phyloP scores from a whole-genome alignment of 2,797 vertebrate species.

The Spinus olivaceus region DNA sequence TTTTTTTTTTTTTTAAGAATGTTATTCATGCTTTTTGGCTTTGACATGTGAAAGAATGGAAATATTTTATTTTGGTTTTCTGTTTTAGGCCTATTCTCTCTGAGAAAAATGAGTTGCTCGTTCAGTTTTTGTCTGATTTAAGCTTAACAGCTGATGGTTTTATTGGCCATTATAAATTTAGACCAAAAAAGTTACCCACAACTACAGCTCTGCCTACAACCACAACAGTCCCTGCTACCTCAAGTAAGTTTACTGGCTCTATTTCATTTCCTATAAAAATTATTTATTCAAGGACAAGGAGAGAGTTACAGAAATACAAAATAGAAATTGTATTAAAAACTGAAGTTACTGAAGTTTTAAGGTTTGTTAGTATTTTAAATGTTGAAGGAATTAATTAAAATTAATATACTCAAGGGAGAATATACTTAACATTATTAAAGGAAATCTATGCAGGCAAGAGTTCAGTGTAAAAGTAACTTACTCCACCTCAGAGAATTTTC shows the following conservation, averaged over 20 bases:
- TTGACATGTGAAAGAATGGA: not conserved
- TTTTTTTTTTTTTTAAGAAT: not conserved
- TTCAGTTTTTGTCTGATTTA: slow-evolving; percentile 97
- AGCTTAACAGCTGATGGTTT: slow-evolving; percentile 97
- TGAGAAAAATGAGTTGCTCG: slow-evolving; percentile 90
- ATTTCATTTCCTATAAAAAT: not conserved
- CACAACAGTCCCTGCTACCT: slow-evolving; percentile 78
- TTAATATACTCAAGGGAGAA: not conserved
- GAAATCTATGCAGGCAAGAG: not conserved
- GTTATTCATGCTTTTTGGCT: not conserved
- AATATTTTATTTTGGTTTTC: not conserved
- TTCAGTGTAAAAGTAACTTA: not conserved
- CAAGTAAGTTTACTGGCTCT: slow-evolving; percentile 76
- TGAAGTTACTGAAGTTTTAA: not conserved
- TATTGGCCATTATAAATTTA: slow-evolving; percentile 95
- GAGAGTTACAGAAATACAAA: not conserved
- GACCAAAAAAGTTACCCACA: slow-evolving; percentile 86
- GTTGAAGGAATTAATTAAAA: not conserved
- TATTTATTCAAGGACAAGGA: not conserved
- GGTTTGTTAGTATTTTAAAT: not conserved
- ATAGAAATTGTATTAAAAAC: not conserved
- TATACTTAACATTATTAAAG: not conserved
- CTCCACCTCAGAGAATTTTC: not conserved
- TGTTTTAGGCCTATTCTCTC: slow-evolving; percentile 89
- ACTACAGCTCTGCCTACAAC: slow-evolving; percentile 77